Evolutionary conservation across 2,113 vertebrate species (phyloP).

Genomic region (Anguilla japonica): DNA sequence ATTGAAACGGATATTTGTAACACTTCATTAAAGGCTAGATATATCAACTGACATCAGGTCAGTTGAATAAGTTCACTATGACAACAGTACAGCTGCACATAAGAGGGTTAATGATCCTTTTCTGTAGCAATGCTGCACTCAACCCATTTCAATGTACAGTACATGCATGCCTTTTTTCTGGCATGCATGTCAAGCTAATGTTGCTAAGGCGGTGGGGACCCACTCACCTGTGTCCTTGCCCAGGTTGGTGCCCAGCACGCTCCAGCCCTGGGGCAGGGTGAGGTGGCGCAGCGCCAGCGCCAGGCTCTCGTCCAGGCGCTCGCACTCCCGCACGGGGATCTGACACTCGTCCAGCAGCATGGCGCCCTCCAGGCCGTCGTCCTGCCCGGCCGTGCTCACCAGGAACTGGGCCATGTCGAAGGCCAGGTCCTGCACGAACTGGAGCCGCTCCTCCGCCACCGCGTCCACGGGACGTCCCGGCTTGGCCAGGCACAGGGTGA

Average conservation of each 20-base stretch:
- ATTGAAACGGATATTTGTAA: too few species aligned
- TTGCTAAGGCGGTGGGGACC: background rate
- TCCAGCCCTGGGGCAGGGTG: constrained; percentile 83
- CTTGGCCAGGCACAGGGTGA: constrained; percentile 79
- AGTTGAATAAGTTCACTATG: background rate
- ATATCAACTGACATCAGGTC: background rate
- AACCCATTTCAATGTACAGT: background rate
- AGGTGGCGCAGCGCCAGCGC: constrained; percentile 86
- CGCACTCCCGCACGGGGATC: constrained; percentile 80
- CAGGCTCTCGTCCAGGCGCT: constrained; percentile 84
- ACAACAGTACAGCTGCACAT: background rate
- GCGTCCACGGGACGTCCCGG: constrained; percentile 65
- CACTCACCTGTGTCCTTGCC: constrained; percentile 56
- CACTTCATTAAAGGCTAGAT: background rate
- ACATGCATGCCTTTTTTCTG: background rate
- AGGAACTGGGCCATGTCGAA: constrained; percentile 92
- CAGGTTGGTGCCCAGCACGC: constrained; percentile 76
- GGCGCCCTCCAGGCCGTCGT: constrained; percentile 82
- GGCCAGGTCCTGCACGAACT: constrained; percentile 87
- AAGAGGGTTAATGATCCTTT: background rate
- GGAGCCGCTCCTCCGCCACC: constrained; percentile 80
- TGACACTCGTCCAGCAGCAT: constrained; percentile 83
- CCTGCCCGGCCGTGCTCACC: constrained; percentile 81
- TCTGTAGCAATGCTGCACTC: background rate
- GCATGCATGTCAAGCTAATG: background rate